Evolutionary conservation across 2,113 vertebrate genomes (phyloP).

Genomic region (Micronycteris hirsuta): DNA sequence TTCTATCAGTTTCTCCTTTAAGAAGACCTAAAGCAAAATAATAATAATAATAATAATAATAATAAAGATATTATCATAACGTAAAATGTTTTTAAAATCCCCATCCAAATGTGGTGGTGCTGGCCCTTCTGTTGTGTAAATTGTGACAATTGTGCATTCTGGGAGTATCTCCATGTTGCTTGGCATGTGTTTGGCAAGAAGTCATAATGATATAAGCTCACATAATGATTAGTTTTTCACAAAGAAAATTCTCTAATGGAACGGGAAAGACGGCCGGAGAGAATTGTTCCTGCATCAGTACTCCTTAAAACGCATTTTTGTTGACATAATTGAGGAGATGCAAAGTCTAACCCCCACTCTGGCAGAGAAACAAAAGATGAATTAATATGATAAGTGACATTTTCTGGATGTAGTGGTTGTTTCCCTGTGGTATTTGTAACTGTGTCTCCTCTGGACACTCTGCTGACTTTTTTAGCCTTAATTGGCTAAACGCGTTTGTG

Average conservation of each 20-base stretch:
- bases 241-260: background rate
- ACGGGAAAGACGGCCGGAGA: background rate
- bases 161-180: background rate
- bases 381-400: slow-evolving; percentile 18
- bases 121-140: background rate
- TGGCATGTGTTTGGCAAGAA: background rate
- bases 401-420: background rate
- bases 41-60: background rate
- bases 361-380: slow-evolving; percentile 7
- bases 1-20: background rate
- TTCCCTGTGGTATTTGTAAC: slow-evolving; percentile 16
- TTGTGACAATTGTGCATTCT: background rate
- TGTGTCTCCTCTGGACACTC: background rate
- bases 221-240: background rate
- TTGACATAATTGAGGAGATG: background rate
- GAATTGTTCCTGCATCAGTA: background rate
- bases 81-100: background rate
- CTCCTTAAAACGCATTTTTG: background rate
- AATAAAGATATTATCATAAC: background rate
- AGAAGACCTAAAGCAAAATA: background rate
- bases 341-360: background rate
- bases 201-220: background rate
- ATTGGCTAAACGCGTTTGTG: background rate
- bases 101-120: background rate
- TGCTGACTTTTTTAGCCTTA: background rate